Evolutionary conservation across 1,140 invertebrate genomes (phyloP).

Genomic region (Tribolium castaneum): DNA sequence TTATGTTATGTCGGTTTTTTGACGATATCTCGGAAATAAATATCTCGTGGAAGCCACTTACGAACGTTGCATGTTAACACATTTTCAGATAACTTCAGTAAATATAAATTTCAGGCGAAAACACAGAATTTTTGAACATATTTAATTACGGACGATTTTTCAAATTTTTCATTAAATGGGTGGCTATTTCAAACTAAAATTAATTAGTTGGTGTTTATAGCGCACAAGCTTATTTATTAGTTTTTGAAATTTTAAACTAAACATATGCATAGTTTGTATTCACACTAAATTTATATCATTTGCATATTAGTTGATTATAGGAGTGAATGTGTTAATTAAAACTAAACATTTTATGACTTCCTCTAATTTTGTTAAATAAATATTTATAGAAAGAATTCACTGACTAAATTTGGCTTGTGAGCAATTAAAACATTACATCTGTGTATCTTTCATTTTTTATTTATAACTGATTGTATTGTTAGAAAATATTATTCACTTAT

Average conservation of each 20-base stretch:
- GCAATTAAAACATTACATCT: too few relatives aligned
- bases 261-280: not conserved
- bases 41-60: not conserved
- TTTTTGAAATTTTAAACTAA: not conserved
- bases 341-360: not conserved
- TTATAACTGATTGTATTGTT: too few relatives aligned
- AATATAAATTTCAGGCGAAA: not conserved
- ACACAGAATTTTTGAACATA: not conserved
- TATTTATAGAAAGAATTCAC: not conserved
- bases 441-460: too few relatives aligned
- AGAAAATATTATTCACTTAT: too few relatives aligned
- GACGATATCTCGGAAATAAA: conserved; percentile 11
- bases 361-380: not conserved
- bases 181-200: too few relatives aligned
- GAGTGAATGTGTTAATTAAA: not conserved
- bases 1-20: not conserved
- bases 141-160: not conserved
- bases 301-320: not conserved
- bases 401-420: too few relatives aligned
- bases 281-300: not conserved
- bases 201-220: too few relatives aligned
- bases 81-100: not conserved
- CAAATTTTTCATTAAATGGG: not conserved
- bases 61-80: conserved; percentile 9
- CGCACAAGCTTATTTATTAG: not conserved